Base-by-base conservation (phyloP, 92 coral and sea anemone genomes). In the Umimayanthus kanabou region DNA sequence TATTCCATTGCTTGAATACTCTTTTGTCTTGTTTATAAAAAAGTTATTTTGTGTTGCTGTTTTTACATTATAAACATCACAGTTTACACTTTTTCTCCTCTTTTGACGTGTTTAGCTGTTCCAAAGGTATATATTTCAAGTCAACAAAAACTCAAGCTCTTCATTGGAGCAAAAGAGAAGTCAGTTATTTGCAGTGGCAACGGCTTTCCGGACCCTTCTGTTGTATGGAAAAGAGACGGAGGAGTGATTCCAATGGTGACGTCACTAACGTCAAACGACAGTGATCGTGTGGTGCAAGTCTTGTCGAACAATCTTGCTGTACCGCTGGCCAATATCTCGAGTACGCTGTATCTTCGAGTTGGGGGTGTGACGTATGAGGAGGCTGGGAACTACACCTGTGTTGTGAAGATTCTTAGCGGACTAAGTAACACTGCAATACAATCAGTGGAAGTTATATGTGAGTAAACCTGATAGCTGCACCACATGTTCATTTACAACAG, bases 381-480 rank as follows among this genome's bases (percentile, higher is more conserved):
- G 9, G 82, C 82, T 50, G 82, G 82, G 39, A 79, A 79, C 30
- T 79, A 79, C 40, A 79, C 82, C 9, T 79, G 82, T 28, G 23
- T 49, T 26, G 65, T 50, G 25, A 28, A 49, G 15, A 79, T 79
- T 28, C 28, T 2, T 9, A 79, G 66, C 43, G 20, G 26, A 50
- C 66, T 9, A 57, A 79, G 33, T n/a, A 79, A 49, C 9, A 49
- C 6, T 10, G 40, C 67, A 25, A 79, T 42, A 50, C 82, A 79
- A n/a, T 79, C 82, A 79, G 6, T 79, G 40, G 82, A 79, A 79
- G 82, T 79, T 53, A 79, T 79, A 39, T 49, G 82, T 79, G 69
- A 79, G 82, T 79, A 79, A n/a, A n/a, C 29, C 8, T 57, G 4
- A 23, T 42, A 42, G 45, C 45, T 42, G 45, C 45, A 42, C 45